Evolutionary conservation across 2,888 invertebrate genomes (phyloP), one percentile per base, ranked within the genome.

Genomic region (Lydus trimaculatus): DNA sequence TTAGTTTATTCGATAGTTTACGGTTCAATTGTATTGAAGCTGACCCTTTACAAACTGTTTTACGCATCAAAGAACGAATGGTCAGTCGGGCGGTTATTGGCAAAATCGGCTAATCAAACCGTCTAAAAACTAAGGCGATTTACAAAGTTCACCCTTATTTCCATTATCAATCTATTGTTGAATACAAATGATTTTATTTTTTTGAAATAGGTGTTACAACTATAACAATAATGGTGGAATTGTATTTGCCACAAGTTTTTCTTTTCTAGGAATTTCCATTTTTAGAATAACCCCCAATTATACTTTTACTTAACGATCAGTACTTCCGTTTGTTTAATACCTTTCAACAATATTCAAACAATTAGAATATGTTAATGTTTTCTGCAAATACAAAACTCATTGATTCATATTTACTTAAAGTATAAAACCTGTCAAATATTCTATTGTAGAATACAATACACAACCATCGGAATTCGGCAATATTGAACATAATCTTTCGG

Each of bases 1-100:
- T 15, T 25, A 6, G 13, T 56, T 56, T 9, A 20, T 1, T 25
- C 6, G 23, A 15, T 36, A 4, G 4, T 48, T 48, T 20, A 61
- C 61, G 61, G 39, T 20, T 33, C 39, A 61, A 33, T 20, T 33
- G 31, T 15, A 48, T 11, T 17, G 56, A 63, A 56, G 9, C 52
- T 56, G 63, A 52, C 31, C 28, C 23, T 25, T 48, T 63, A n/a
- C 15, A 8, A 20, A 48, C 8, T 20, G 48, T 48, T 20, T 8
- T 9, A 48, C 56, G 56, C 56, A 56, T 56, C 56, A 56, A 56
- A 15, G 56, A 5, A 1, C 23, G 48, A 48, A 23, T 48, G 20
- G 20, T 20, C 13, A 56, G 25, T 56, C 25, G 56, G 13, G 25
- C 56, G 56, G 25, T 56, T 2, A 20, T 20, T 9, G 7, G 17